Evolutionary conservation across 2,797 vertebrate species (phyloP).

Genomic region (Semotilus atromaculatus): DNA sequence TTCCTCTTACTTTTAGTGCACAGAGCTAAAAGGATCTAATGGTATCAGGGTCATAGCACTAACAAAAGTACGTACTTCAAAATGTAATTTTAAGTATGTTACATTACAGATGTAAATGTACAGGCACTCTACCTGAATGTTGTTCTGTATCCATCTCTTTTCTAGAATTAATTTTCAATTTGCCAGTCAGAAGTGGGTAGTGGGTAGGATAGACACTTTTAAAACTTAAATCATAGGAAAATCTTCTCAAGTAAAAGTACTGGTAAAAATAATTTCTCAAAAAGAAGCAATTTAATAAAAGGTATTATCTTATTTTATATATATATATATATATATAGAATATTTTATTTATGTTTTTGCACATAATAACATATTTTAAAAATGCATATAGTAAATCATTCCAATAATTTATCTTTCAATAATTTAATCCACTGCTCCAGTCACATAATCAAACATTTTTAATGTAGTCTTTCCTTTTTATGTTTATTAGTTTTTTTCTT

Average conservation of each 20-base stretch:
- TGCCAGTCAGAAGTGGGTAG: neutral
- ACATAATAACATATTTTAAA: neutral
- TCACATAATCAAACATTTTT: neutral
- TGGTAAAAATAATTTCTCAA: neutral
- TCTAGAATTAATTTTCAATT: neutral
- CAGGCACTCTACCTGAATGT: neutral
- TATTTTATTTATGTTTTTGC: too few relatives aligned
- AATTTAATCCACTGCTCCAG: neutral
- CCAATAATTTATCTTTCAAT: neutral
- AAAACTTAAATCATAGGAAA: neutral
- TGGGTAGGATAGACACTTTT: neutral
- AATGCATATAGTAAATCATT: neutral
- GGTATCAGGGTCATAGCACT: neutral
- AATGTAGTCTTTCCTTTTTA: neutral
- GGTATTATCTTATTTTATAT: neutral
- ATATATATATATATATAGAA: too few relatives aligned
- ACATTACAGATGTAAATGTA: constrained; percentile 13
- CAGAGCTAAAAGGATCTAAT: constrained; percentile 20
- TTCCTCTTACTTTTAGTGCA: neutral
- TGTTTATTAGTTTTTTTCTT: neutral
- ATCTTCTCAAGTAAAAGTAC: neutral
- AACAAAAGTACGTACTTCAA: neutral
- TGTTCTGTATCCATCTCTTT: neutral
- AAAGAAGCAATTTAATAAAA: neutral
- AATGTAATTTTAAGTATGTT: neutral